phyloP scores from a whole-genome alignment of 1,140 invertebrate species.

The Scylla paramamosain region DNA sequence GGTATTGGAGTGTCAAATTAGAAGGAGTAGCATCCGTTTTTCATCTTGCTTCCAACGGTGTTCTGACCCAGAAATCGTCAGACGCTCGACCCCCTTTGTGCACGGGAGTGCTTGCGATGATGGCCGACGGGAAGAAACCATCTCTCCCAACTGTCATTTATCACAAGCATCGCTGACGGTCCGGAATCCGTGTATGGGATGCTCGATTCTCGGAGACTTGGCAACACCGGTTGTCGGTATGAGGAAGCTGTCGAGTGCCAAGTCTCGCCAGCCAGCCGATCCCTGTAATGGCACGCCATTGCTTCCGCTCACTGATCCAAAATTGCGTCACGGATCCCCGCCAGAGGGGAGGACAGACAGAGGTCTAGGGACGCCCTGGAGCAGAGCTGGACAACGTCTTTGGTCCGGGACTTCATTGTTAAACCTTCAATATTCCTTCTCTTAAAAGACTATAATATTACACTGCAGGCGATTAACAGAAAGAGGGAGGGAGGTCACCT shows the following conservation, averaged over 20 bases:
- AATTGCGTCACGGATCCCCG: not conserved
- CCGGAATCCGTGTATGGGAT: not conserved
- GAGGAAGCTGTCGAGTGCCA: conserved; percentile 33
- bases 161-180: not conserved
- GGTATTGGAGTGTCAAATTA: not conserved
- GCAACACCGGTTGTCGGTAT: conserved; percentile 54
- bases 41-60: not conserved
- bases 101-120: not conserved
- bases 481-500: too few relatives aligned
- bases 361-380: too few relatives aligned
- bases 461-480: too few relatives aligned
- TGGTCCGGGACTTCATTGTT: too few relatives aligned
- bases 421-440: too few relatives aligned
- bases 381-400: too few relatives aligned
- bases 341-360: too few relatives aligned
- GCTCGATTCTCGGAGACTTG: conserved; percentile 32
- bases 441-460: too few relatives aligned
- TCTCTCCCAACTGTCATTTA: not conserved
- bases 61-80: not conserved
- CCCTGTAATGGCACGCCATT: not conserved
- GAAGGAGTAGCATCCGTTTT: not conserved
- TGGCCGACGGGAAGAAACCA: not conserved
- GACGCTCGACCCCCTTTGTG: not conserved
- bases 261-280: not conserved
- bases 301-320: not conserved